phyloP scores from a whole-genome alignment of 1,140 invertebrate genomes.

The Ooceraea biroi region DNA sequence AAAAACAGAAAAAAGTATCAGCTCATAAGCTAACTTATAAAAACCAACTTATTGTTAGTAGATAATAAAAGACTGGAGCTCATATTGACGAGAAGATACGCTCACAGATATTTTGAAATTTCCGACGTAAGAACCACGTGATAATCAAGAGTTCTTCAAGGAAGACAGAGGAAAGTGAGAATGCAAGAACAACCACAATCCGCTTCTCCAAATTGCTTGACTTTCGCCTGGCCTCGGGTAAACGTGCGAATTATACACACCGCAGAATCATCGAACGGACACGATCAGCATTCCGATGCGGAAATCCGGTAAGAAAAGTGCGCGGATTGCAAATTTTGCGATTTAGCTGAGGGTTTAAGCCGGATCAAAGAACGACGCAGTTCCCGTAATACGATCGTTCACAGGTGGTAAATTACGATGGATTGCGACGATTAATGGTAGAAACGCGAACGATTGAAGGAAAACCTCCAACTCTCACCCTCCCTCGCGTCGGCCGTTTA shows the following conservation, averaged over 20 bases:
- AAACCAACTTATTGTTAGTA: neutral
- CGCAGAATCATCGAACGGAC: neutral
- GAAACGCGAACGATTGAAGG: constrained; percentile 41
- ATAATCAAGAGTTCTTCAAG: neutral
- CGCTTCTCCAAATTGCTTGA: neutral
- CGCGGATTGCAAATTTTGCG: constrained; percentile 29
- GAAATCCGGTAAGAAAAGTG: constrained; percentile 10
- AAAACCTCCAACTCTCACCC: constrained; percentile 3
- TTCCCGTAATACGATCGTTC: constrained; percentile 45
- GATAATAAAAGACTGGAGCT: neutral
- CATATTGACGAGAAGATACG: neutral
- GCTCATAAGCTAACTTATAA: neutral
- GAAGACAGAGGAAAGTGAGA: neutral
- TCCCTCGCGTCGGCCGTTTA: constrained; percentile 64
- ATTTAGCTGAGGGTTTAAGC: constrained; percentile 23
- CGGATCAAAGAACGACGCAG: constrained; percentile 32
- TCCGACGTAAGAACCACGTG: neutral
- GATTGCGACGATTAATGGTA: constrained; percentile 50
- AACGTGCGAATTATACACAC: neutral
- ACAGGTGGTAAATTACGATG: constrained; percentile 48
- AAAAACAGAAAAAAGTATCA: too few relatives aligned
- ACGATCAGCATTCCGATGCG: neutral
- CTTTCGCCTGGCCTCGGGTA: neutral
- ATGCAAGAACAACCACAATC: neutral
- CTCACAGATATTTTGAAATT: neutral